Evolutionary conservation across 92 coral and sea anemone species (phyloP), one percentile per base, ranked within the genome.

Genomic region (Bergia sp.): DNA sequence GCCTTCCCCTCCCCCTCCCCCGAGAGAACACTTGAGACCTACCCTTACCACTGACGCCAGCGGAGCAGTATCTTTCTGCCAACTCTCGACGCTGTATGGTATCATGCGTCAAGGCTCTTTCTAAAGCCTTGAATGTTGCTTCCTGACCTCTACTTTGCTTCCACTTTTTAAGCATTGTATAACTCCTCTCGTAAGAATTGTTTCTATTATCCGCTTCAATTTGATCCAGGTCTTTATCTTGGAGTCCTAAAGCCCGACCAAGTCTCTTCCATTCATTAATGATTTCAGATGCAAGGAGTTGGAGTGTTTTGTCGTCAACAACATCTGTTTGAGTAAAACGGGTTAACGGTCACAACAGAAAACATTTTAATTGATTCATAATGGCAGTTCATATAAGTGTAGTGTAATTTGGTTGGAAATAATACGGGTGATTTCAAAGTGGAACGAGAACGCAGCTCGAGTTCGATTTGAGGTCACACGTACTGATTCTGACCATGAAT

Each of bases 161-260:
- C 97, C 96, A 94, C 77, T 77, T 92, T 58, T 73, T 88, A 29
- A 94, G 73, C 94, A 94, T 90, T 21, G 88, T 80, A 20, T 78
- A 90, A 44, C 87, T 43, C 47, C 42, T 83, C 82, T 94, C 96
- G 58, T 90, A 29, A 21, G 82, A 91, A 41, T 75, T 71, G 0
- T 37, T 4, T 8, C 10, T 10, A 12, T 44, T 11, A 69, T 94
- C 92, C 16, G 55, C 82, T 15, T 81, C 65, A 41, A 94, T 89
- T 61, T 80, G 88, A 64, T 86, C 91, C 86, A 94, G 73, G 39
- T 76, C 80, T 0, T 76, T 8, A 12, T 92, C 85, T 42, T 10
- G 66, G 36, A 94, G 69, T 12, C 90, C 85, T 76, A 94, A 61
- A 42, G 85, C 85, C 39, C 92, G 41, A 10, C 94, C 96, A 37